These are phyloP conservation scores for Catagonus wagneri DNA, from an alignment of 2,113 vertebrate species.

Conservation along the genomic window DNA sequence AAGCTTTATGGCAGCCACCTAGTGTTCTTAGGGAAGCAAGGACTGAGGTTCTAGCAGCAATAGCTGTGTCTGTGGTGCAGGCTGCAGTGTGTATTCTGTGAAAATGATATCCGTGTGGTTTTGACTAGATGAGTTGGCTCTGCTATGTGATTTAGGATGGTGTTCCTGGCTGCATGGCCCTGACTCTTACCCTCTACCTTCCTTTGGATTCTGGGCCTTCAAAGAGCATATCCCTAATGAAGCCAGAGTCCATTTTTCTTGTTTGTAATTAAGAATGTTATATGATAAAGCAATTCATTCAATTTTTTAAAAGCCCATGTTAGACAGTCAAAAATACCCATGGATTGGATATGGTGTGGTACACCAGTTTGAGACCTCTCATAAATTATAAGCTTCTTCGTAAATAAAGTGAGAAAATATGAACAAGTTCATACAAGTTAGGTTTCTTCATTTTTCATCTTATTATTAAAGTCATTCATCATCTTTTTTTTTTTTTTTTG, in stretches of 20 bases:
- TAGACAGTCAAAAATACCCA: not conserved
- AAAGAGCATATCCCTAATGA: not conserved
- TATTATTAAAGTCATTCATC: not conserved
- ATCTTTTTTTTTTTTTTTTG: too few relatives aligned
- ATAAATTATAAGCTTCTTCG: not conserved
- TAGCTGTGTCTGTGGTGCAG: not conserved
- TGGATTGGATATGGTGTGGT: not conserved
- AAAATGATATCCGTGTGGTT: not conserved
- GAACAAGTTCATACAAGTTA: not conserved
- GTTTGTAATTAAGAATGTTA: not conserved
- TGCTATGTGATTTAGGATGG: not conserved
- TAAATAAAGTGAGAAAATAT: not conserved
- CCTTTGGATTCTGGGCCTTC: not conserved
- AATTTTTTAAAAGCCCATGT: not conserved
- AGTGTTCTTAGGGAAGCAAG: not conserved
- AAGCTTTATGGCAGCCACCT: not conserved
- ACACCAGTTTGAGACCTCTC: not conserved
- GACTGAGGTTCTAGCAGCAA: not conserved
- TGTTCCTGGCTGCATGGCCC: not conserved
- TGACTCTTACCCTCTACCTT: not conserved
- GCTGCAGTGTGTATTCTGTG: fast-evolving
- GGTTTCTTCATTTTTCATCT: not conserved
- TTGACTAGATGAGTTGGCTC: not conserved
- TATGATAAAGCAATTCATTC: not conserved
- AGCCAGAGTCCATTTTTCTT: slow-evolving; percentile 12